Base-by-base conservation (phyloP, 2,888 invertebrate genomes). In the Iphiclides podalirius region DNA sequence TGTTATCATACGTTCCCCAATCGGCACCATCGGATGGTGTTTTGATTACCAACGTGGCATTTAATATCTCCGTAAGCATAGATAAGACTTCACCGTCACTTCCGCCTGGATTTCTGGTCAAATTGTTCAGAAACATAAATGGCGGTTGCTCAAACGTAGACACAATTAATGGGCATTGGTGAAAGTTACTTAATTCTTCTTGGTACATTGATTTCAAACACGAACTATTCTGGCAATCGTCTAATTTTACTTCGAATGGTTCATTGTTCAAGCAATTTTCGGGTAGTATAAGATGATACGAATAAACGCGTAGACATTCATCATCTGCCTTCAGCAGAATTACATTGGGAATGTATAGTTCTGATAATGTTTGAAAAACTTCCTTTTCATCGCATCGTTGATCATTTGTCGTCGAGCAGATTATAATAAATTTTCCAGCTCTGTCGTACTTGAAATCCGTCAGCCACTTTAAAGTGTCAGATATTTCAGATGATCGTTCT, bases 111-210 rank as follows among this genome's bases (percentile, higher is more conserved):
- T 53, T 54, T 23, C 52, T 45, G 4, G 67, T 68, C 6, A 55
- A 53, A 43, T 72, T 72, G 47, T 65, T 52, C 1, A 80, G 47
- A 52, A 66, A 64, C 75, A 79, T 81, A 48, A 70, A 78, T 0
- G 81, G 80, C 12, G 72, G 69, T 52, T 79, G 79, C 37, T 75
- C 69, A 37, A 77, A 59, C 4, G 78, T 78, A 3, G 81, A 78
- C 31, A 79, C 60, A 14, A 55, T 46, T 3, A 80, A 58, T 7
- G 60, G 61, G 53, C 80, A 81, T 47, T 55, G 49, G 17, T 73
- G 52, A 28, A 77, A 65, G 53, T 79, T 74, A 1, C 35, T 43
- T 12, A 75, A 53, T 56, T 68, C 73, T 16, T 71, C 68, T 4
- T 66, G 65, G 52, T 61, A 80, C 14, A 67, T 31, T 3, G 53